These are phyloP conservation scores for Agrotis ipsilon DNA, from an alignment of 2,888 invertebrate species.

Conservation along the genomic window DNA sequence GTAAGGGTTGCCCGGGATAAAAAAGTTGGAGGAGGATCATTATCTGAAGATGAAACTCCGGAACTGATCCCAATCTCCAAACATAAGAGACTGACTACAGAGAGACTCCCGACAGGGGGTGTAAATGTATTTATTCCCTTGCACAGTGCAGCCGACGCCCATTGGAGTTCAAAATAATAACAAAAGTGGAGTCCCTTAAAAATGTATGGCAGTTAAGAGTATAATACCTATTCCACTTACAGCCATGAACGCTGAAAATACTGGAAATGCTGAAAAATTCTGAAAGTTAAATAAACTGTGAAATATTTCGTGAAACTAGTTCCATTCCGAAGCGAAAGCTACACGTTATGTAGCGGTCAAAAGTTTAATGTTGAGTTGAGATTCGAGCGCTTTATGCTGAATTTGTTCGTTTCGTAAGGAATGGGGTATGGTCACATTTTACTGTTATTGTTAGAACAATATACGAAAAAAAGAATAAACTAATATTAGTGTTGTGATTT, in stretches of 20 bases:
- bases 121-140: no score
- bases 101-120: no score
- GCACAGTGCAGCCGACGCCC: no score
- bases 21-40: no score
- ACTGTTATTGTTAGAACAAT: not conserved
- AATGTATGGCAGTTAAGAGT: constrained; percentile 9
- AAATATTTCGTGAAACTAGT: constrained; percentile 53
- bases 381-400: constrained; percentile 39
- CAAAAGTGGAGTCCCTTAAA: not conserved
- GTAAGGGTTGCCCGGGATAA: no score
- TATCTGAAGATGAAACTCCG: no score
- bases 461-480: not conserved
- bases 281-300: constrained; percentile 50
- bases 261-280: constrained; percentile 28
- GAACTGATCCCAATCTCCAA: no score
- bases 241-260: constrained; percentile 33
- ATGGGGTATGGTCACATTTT: not conserved
- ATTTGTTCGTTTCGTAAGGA: constrained; percentile 31
- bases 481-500: not conserved
- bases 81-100: no score
- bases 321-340: constrained; percentile 35
- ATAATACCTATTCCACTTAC: constrained; percentile 1
- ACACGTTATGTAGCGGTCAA: constrained; percentile 47
- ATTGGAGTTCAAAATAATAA: not conserved
- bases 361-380: constrained; percentile 40